Conservation (phyloP, 2,888 invertebrate genomes). For the Anthoptus insignis region DNA sequence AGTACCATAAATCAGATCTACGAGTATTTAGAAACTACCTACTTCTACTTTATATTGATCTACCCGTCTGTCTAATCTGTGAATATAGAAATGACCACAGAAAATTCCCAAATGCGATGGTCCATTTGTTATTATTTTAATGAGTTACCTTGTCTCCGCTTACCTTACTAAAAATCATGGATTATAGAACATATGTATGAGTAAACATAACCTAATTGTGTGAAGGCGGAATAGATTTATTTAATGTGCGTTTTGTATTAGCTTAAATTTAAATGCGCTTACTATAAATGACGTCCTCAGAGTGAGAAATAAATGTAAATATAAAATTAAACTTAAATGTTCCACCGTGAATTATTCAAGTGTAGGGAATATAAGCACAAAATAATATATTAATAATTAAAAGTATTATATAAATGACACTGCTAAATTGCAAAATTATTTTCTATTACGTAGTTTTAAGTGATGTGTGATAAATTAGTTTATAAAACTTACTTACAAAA, state of each 20-base stretch:
- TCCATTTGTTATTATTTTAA: too few species aligned
- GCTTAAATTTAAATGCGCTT: constrained; percentile 27
- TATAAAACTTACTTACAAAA: constrained; percentile 39
- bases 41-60: too few species aligned
- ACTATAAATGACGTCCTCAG: constrained; percentile 54
- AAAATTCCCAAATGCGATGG: too few species aligned
- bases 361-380: constrained; percentile 8
- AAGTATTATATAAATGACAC: neutral
- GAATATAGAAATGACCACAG: too few species aligned
- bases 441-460: constrained; percentile 39
- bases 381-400: constrained; percentile 2
- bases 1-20: too few species aligned
- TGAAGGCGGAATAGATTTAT: neutral
- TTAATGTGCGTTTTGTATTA: neutral
- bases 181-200: too few species aligned
- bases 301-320: constrained; percentile 58
- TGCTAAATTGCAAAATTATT: constrained; percentile 8
- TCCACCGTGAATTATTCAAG: constrained; percentile 33
- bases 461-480: constrained; percentile 66
- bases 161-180: neutral
- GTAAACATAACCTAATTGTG: too few species aligned
- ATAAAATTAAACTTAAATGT: constrained; percentile 10
- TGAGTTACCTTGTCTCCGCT: neutral
- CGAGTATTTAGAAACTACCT: too few species aligned
- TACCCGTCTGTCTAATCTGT: too few species aligned